A percentile compares a stretch with the other conserved stretches of the same genome.
These are phyloP conservation scores for Campylorhamphus procurvoides DNA, from an alignment of 2,113 vertebrate species.

Conservation along the genomic window DNA sequence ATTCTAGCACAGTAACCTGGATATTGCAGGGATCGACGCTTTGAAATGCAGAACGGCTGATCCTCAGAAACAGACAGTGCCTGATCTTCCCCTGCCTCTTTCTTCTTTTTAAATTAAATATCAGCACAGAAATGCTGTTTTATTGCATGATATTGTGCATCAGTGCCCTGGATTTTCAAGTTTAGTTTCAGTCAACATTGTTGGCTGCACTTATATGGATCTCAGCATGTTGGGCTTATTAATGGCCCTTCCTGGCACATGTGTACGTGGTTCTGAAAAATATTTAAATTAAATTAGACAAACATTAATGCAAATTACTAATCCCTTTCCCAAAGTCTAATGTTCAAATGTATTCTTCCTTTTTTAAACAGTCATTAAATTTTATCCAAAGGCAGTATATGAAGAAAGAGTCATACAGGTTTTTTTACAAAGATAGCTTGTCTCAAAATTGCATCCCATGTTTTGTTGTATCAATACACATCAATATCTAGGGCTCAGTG, in stretches of 20 bases:
- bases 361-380: slow-evolving; percentile 70
- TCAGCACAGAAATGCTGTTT: slow-evolving; percentile 81
- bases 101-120: slow-evolving; percentile 87
- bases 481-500: background rate
- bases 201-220: slow-evolving; percentile 76
- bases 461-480: background rate
- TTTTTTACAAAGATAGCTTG: background rate
- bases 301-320: slow-evolving; percentile 75
- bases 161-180: slow-evolving; percentile 82
- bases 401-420: slow-evolving; percentile 33
- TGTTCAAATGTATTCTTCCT: slow-evolving; percentile 71
- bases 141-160: slow-evolving; percentile 85
- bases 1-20: slow-evolving; percentile 92
- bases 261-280: slow-evolving; percentile 72
- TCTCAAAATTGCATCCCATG: background rate
- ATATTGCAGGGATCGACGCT: slow-evolving; percentile 85
- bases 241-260: slow-evolving; percentile 72
- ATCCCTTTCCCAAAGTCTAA: slow-evolving; percentile 78
- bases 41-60: slow-evolving; percentile 88
- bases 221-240: slow-evolving; percentile 80
- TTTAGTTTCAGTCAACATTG: slow-evolving; percentile 83
- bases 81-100: slow-evolving; percentile 82
- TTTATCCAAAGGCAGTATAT: slow-evolving; percentile 60
- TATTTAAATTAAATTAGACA: slow-evolving; percentile 81
- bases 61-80: slow-evolving; percentile 82